Conservation (phyloP, 92 coral and sea anemone genomes). For the Montipora capitata region DNA sequence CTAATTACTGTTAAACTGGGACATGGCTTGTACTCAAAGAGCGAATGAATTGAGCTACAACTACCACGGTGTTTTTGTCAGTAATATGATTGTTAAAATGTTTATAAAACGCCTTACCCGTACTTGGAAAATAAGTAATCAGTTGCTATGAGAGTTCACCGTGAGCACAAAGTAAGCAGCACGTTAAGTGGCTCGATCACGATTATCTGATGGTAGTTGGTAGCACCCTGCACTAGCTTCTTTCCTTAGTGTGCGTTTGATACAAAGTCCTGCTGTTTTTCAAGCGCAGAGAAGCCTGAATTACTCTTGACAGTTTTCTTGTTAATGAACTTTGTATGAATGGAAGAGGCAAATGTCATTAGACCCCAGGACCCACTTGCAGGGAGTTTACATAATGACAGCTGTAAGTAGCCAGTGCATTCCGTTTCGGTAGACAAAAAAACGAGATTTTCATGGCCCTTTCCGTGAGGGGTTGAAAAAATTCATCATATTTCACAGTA, state of each 20-base stretch:
- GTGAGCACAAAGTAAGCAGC: not conserved
- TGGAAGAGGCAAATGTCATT: not conserved
- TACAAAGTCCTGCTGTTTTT: not conserved
- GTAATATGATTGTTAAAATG: too few relatives aligned
- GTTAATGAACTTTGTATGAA: not conserved
- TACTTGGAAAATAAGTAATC: not conserved
- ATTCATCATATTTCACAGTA: too few relatives aligned
- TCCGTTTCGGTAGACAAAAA: not conserved
- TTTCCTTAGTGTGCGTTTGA: not conserved
- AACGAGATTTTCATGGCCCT: not conserved
- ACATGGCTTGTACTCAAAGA: not conserved
- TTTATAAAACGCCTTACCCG: not conserved
- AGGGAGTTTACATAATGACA: slow-evolving; percentile 2
- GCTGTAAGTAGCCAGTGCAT: not conserved
- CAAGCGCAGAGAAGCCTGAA: not conserved
- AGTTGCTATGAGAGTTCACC: not conserved
- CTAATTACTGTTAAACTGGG: not conserved
- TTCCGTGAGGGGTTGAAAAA: not conserved
- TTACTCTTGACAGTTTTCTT: slow-evolving; percentile 4
- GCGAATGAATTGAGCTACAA: not conserved
- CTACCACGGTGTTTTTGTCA: not conserved
- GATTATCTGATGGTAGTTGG: not conserved
- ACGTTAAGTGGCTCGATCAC: not conserved
- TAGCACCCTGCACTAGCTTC: not conserved
- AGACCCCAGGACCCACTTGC: slow-evolving; percentile 8